Percentiles rank a stretch among this genome's conserved stretches.
Conservation (phyloP, 2,113 vertebrate species). For the Crotalus viridis region DNA sequence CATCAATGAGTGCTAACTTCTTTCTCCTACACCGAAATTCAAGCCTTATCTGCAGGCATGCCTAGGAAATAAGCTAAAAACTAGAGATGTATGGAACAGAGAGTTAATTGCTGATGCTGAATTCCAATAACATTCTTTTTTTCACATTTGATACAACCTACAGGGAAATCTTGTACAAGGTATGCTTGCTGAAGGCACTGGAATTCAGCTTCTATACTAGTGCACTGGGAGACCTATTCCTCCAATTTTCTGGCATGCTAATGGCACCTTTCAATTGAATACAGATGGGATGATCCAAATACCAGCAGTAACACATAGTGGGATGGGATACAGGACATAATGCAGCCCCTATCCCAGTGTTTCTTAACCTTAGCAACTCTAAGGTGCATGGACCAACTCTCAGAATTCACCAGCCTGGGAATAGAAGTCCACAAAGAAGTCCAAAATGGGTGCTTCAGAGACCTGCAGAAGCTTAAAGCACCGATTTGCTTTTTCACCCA, state of each 20-base stretch:
- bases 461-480: not conserved
- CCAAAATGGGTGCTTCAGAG: not conserved
- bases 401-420: not conserved
- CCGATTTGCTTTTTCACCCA: not conserved
- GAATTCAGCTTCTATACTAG: not conserved
- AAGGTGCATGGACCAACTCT: not conserved
- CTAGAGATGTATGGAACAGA: not conserved
- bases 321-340: not conserved
- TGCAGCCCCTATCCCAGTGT: not conserved
- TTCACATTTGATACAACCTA: not conserved
- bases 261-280: not conserved
- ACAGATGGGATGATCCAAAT: not conserved
- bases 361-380: not conserved
- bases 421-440: not conserved
- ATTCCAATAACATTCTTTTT: constrained; percentile 36
- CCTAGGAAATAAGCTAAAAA: constrained; percentile 2
- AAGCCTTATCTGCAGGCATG: constrained; percentile 13
- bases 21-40: constrained; percentile 41
- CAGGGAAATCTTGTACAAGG: not conserved
- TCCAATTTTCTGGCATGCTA: not conserved
- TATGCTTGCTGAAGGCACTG: not conserved
- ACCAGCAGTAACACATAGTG: not conserved
- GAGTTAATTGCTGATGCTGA: constrained; percentile 28
- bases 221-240: not conserved
- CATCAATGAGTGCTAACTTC: constrained; percentile 28